Conservation (phyloP, 2,888 invertebrate species). For the Synergus gifuensis region DNA sequence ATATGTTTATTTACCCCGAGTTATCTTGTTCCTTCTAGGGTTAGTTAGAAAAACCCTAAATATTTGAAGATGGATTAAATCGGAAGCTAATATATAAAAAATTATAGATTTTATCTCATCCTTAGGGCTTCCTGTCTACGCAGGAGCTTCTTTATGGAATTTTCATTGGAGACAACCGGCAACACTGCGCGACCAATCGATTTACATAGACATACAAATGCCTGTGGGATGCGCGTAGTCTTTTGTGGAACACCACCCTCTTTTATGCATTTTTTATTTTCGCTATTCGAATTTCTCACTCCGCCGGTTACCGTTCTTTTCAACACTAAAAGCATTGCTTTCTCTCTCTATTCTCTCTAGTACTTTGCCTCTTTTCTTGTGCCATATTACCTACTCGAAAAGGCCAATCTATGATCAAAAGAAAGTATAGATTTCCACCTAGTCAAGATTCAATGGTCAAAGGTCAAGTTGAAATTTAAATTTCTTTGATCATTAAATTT, state of each 20-base stretch:
- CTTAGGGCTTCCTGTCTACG: neutral
- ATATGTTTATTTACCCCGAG: no score
- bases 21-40: no score
- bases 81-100: neutral
- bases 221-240: conserved; percentile 51
- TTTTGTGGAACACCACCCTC: conserved; percentile 43
- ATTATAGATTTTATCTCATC: neutral
- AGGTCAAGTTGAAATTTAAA: neutral
- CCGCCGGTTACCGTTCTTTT: conserved; percentile 5
- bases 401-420: conserved; percentile 11
- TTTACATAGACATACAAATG: conserved; percentile 62
- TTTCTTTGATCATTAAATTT: neutral
- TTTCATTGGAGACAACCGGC: conserved; percentile 61
- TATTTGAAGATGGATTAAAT: neutral
- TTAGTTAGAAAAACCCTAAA: neutral
- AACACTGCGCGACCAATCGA: conserved; percentile 62
- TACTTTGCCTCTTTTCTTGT: conserved; percentile 27
- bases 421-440: neutral
- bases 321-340: conserved; percentile 31
- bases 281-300: conserved; percentile 28
- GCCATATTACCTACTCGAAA: conserved; percentile 12
- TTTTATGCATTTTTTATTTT: conserved; percentile 46
- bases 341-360: conserved; percentile 37
- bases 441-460: neutral
- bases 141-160: conserved; percentile 48